Evolutionary conservation across 2,797 vertebrate species (phyloP), one percentile per base, ranked within the genome.

Genomic region (Ispidina picta): DNA sequence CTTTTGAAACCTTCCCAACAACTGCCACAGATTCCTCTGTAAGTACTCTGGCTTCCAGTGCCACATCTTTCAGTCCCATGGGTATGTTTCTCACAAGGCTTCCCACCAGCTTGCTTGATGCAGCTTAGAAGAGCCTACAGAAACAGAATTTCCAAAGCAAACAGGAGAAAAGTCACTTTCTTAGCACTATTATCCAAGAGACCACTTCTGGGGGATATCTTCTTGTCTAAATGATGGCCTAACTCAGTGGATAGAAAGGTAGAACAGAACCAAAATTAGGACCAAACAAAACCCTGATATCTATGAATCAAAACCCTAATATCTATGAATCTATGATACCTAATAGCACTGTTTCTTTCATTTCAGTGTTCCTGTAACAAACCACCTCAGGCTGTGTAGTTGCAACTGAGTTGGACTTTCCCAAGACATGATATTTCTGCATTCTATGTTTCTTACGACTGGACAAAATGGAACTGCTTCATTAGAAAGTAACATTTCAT

Each of bases 401-500:
- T 37, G 37, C 37, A 37, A 37, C 37, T 37, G 37, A 37, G 37
- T 37, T 37, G 37, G 37, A 12, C 37, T 37, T 81, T 65, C n/a
- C 46, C 55, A 56, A 79, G 74, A 44, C 43, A 81, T 26, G 35
- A 49, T 29, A 72, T 86, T 65, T 33, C 28, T 15, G 68, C 7
- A 6, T 58, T 22, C 12, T 20, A 20, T 20, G 25, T 62, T 76
- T 80, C 17, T 65, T 63, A 66, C 1, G 17, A 68, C 23, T n/a
- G 29, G 7, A 94, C 48, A 83, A 71, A 79, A 64, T 54, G 81
- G 51, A 93, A 83, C 59, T 79, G 86, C 76, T 95, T 95, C 83
- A 93, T 66, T 75, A 93, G 85, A 76, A 90, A 54, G 86, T 52
- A 78, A 93, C 25, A 60, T 62, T 90, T 88, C 60, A 94, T 18